Evolutionary conservation across 2,113 vertebrate species (phyloP), one percentile per base, ranked within the genome.

Genomic region (Sardina pilchardus): DNA sequence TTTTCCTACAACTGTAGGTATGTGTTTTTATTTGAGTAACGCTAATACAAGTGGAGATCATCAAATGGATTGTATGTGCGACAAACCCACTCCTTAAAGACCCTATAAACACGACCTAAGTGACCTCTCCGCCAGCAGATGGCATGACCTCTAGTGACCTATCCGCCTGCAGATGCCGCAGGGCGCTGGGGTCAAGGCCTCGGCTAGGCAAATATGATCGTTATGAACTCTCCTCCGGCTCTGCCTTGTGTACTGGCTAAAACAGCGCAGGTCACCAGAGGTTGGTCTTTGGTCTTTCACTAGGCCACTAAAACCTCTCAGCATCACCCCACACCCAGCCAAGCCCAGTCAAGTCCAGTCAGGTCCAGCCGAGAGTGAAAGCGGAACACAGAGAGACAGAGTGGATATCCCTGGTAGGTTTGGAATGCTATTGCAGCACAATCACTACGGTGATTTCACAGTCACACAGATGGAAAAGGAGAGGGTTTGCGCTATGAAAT

Each of bases 351-450:
- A 9, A 9, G 21, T 6, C 50, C 50, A 56, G 53, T n/a, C 5
- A 21, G 53, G 56, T n/a, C n/a, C n/a, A n/a, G n/a, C n/a, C n/a
- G n/a, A 59, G 24, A 67, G 59, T 6, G n/a, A 26, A 8, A 67
- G 59, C 5, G n/a, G 12, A 30, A 67, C 8, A 67, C 24, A 26
- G 53, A 21, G 53, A 67, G 63, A 26, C 9, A 21, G 53, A 67
- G 63, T 30, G 63, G 42, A 67, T 21, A 30, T 53, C n/a, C 30
- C 43, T 2, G 24, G 4, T 34, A 30, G 83, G 4, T 36, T 36
- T 59, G 88, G 82, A 71, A 26, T 85, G 90, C 90, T 91, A 91
- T 92, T 94, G 93, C 91, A 89, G 91, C 93, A 89, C 86, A 85
- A 87, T 42, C 85, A 88, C 89, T 92, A 89, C 88, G 89, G 90